Evolutionary conservation across 53 echinoderm and acorn worm species (phyloP), one percentile per base, ranked within the genome.

Genomic region (Astropecten irregularis): DNA sequence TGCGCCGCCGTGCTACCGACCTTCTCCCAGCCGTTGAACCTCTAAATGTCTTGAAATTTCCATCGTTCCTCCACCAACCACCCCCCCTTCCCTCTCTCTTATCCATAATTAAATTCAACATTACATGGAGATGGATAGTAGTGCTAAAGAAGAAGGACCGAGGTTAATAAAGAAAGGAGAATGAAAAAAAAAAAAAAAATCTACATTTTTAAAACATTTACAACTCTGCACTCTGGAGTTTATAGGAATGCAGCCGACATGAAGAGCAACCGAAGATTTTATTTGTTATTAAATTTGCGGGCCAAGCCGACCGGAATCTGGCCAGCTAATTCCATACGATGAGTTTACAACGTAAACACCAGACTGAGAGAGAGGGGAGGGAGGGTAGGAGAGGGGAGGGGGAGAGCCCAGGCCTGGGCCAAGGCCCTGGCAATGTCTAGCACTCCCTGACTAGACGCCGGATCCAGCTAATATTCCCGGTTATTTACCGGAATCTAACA

Each of bases 71-170:
- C 9, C 21, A 19, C 23, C 57, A 37, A 37, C 54, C 3, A 8
- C 42, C 42, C 42, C 42, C 6, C 42, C 42, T 11, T 42, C 37
- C 36, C 9, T 21, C 29, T 23, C 57, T 56, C 56, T 20, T 38
- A 56, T 71, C 21, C 13, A 71, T 74, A 74, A 74, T 74, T 55
- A 74, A 74, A 74, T 74, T 40, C 74, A 55, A 55, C 38, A 32
- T 18, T 32, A 8, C 29, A 32, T 18, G 4, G n/a, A 31, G 49
- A n/a, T 4, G 32, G 11, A 39, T 1, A 36, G 18, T n/a, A n/a
- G n/a, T n/a, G n/a, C n/a, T n/a, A n/a, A n/a, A n/a, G n/a, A n/a
- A 22, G 35, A 1, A n/a, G 20, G 20, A 18, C 0, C 29, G 33
- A 31, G 33, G 33, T n/a, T n/a, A n/a, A 53, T 9, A 20, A 20